Evolutionary conservation across 2,888 invertebrate genomes (phyloP), one percentile per base, ranked within the genome.

Genomic region (Caenorhabditis zanzibari): DNA sequence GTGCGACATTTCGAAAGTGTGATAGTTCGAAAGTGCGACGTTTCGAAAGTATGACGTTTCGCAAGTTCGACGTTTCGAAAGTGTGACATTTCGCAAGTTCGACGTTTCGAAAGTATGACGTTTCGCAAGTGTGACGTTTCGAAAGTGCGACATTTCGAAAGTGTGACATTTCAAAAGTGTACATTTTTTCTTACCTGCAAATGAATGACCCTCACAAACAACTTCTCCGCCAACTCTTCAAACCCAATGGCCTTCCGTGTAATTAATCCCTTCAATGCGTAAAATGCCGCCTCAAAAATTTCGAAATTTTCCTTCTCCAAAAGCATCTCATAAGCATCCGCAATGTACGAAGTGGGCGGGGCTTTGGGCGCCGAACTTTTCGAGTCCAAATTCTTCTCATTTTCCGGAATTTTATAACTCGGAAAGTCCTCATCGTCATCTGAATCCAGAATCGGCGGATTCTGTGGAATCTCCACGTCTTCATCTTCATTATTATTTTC

Each of bases 341-440:
- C 16, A 49, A 84, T 73, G 52, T 84, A 84, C 3, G 41, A 12
- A 1, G 81, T 73, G 10, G 81, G 56, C 9, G 41, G 10, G 6
- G 52, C 52, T 32, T 35, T 61, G 9, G 28, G 22, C 38, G 6
- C 38, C 32, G 5, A 76, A 72, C 47, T 84, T 14, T 66, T 44
- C 38, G 75, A 28, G 5, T 72, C 76, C 35, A 81, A 54, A 14
- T 73, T 49, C n/a, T 58, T 66, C 56, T 84, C 81, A 4, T n/a
- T 10, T 2, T 72, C 76, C 1, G 58, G 52, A 0, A 84, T 52
- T n/a, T 47, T 10, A 54, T 72, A 84, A 1, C 0, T 22, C 19
- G 84, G 84, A 28, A 84, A 84, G 26, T 84, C 84, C 26, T 84
- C 84, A 2, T 81, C 84, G 35, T 83, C 82, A 56, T 84, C 84